Evolutionary conservation across 64 coral and sea anemone genomes (phyloP).

Genomic region (Stichodactyla helianthus): DNA sequence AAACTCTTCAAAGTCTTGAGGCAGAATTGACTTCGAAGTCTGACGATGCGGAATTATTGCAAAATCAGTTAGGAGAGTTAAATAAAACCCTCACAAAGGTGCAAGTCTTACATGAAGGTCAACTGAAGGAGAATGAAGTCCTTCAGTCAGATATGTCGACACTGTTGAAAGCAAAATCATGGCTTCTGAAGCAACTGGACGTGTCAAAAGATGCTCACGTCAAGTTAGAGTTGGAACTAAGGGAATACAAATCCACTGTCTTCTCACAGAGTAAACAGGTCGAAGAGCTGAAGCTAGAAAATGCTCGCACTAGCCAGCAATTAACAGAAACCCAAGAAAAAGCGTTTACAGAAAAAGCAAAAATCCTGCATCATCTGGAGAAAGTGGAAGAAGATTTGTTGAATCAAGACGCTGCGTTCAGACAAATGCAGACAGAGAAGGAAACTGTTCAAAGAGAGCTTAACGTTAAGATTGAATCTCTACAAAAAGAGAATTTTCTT

Average conservation of each 20-base stretch:
- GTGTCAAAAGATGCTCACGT: slow-evolving; percentile 50
- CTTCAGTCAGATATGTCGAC: slow-evolving; percentile 56
- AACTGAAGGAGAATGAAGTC: slow-evolving; percentile 40
- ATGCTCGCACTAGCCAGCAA: slow-evolving; percentile 48
- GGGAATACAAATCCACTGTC: slow-evolving; percentile 46
- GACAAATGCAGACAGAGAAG: slow-evolving; percentile 67
- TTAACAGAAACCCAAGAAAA: slow-evolving; percentile 72
- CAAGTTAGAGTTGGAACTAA: slow-evolving; percentile 71
- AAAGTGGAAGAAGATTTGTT: slow-evolving; percentile 67
- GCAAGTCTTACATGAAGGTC: slow-evolving; percentile 42
- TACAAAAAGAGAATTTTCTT: slow-evolving; percentile 54
- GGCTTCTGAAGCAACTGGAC: slow-evolving; percentile 61
- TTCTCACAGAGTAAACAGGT: slow-evolving; percentile 55
- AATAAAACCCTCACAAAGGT: slow-evolving; percentile 32
- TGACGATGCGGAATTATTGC: slow-evolving; percentile 9
- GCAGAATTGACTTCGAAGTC: slow-evolving; percentile 37
- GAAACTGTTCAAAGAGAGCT: slow-evolving; percentile 42
- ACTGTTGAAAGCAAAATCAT: slow-evolving; percentile 58
- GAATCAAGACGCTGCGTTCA: slow-evolving; percentile 44
- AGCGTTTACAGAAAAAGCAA: slow-evolving; percentile 55
- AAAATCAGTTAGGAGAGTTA: slow-evolving; percentile 42
- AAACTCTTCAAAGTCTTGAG: slow-evolving; percentile 48
- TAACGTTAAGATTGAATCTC: slow-evolving; percentile 36
- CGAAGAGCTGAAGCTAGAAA: slow-evolving; percentile 65
- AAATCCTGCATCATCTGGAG: slow-evolving; percentile 73